Base-by-base conservation (phyloP, 2,797 vertebrate genomes). In the Syngnathus acus region DNA sequence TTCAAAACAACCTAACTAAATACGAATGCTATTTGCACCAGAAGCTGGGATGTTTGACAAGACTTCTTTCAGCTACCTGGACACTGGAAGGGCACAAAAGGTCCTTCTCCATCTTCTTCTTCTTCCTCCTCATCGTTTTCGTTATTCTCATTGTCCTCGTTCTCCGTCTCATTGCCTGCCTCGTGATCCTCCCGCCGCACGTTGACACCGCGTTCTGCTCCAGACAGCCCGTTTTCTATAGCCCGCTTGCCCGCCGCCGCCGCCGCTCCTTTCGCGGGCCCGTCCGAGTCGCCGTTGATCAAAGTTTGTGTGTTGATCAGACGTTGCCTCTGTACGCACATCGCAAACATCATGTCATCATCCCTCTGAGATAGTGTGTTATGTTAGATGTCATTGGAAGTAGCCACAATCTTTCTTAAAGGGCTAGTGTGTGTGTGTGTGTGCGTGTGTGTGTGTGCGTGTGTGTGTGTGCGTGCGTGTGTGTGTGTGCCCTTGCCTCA, bases 201-300 rank as follows among this genome's bases (percentile, higher is more conserved):
- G 0, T 89, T 90, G 54, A 86, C 42, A 0, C 89, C 88, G 39
- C 90, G 85, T 66, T 95, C 93, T 2, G 82, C 62, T 0, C 84
- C 85, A 0, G 90, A 90, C 9, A 92, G 91, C 1, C 96, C 95
- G 0, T 97, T 98, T 87, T 98, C 96, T 5, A 95, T 65, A 0
- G 91, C 87, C 0, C 92, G 91, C 72, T 93, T 93, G 21, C 89
- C 67, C 0, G 32, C 32, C 32, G 91, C 92, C 32, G 89, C 67
- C 0, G 32, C 32, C 32, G 91, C 92, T 37, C 93, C 92, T 80
- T 93, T 95, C 74, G 89, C 78, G 0, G 92, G 88, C 58, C 92
- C 92, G 48, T 98, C 96, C 0, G 95, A 95, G 76, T 98, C 95
- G 0, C 95, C 93, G 0, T 95, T 97, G 75, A 89, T 91, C 69